Evolutionary conservation across 1,140 invertebrate species (phyloP).

Genomic region (Lepidurus packardi): DNA sequence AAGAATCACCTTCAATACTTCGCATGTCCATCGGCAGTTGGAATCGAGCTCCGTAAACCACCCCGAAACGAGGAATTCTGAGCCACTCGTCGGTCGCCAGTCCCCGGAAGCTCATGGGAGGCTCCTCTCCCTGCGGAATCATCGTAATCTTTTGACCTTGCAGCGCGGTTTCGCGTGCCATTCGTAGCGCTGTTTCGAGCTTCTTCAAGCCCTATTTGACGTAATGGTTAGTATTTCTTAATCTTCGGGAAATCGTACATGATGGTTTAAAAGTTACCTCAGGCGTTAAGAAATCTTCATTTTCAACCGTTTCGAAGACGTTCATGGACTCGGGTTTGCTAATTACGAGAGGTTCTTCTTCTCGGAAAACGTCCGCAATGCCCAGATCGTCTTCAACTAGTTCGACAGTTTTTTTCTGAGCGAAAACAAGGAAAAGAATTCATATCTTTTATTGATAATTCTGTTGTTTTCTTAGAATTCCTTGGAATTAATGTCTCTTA

Average conservation of each 20-base stretch:
- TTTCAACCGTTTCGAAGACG: neutral
- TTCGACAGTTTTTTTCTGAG: neutral
- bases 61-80: slow-evolving; percentile 27
- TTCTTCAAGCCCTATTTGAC: neutral
- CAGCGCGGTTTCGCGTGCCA: neutral
- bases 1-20: neutral
- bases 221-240: too few species aligned
- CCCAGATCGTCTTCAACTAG: neutral
- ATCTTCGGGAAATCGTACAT: too few species aligned
- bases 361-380: neutral
- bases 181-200: neutral
- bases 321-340: neutral
- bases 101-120: neutral
- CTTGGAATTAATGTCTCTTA: neutral
- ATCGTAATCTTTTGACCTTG: neutral
- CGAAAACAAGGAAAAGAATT: neutral
- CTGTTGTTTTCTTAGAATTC: neutral
- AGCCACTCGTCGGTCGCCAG: slow-evolving; percentile 5
- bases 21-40: slow-evolving; percentile 31
- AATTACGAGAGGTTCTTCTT: neutral
- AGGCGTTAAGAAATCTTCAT: neutral
- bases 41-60: slow-evolving; percentile 29
- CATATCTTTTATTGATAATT: neutral
- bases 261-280: neutral
- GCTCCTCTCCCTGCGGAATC: neutral